These are phyloP conservation scores for Lates calcarifer DNA, from an alignment of 2,113 vertebrate genomes.

Conservation along the genomic window DNA sequence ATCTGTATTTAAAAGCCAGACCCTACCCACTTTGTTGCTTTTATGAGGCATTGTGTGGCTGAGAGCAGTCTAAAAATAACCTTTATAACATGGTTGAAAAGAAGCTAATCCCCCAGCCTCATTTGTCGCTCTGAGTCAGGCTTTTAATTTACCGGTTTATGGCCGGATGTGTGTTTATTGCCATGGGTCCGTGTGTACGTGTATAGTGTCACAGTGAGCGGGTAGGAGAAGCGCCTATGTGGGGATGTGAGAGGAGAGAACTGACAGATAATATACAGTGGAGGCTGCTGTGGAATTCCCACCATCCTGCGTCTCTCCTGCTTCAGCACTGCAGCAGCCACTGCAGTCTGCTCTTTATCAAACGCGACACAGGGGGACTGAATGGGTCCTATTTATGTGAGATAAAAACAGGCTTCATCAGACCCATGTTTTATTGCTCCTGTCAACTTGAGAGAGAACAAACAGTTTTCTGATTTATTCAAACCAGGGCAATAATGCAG, in stretches of 20 bases:
- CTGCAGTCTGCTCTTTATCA: constrained; percentile 32
- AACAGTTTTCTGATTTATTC: constrained; percentile 30
- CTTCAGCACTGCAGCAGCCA: constrained; percentile 26
- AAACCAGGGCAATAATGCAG: constrained; percentile 26
- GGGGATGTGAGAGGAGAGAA: constrained; percentile 7
- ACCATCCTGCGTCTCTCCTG: neutral
- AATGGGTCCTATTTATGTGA: constrained; percentile 4
- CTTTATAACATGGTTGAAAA: constrained; percentile 56
- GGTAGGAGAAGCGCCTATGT: neutral
- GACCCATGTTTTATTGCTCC: neutral
- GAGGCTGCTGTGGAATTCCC: constrained; percentile 25
- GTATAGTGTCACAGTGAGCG: neutral
- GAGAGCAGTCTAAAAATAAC: constrained; percentile 68
- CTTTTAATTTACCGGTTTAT: constrained; percentile 62
- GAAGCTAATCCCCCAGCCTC: constrained; percentile 53
- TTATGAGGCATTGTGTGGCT: constrained; percentile 44
- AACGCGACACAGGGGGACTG: neutral
- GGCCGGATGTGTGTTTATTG: constrained; percentile 38
- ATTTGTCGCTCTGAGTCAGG: constrained; percentile 56
- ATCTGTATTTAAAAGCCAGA: constrained; percentile 34
- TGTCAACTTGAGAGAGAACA: constrained; percentile 28
- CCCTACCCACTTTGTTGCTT: constrained; percentile 33
- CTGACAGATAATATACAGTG: constrained; percentile 16
- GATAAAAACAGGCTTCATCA: constrained; percentile 16
- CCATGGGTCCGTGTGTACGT: neutral